Base-by-base conservation (phyloP, 2,888 invertebrate genomes). In the Amiota minor region DNA sequence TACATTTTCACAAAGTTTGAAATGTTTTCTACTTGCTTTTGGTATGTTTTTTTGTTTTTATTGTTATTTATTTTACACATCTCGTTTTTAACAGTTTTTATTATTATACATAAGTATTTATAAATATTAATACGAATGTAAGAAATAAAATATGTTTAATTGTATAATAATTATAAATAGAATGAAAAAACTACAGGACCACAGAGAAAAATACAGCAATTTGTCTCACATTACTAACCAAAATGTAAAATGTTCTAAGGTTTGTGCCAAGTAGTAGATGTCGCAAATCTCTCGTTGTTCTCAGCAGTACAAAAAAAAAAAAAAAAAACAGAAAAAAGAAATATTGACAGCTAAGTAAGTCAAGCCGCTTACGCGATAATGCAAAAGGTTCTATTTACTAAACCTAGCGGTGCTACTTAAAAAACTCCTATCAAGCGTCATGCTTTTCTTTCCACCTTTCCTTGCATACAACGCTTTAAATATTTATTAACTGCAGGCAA, bases 361-460 rank as follows among this genome's bases (percentile, higher is more conserved):
- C 84, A 84, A 85, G 82, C 83, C 74, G 86, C 82, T 82, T 82
- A 85, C 85, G 83, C 84, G 82, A 85, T 84, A 85, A 82, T 84
- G 84, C 81, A 85, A 85, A 82, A 82, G 23, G 35, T 20, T n/a
- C 18, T n/a, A 56, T 14, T 62, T 20, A 35, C 14, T 23, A 35
- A 35, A 11, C 45, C 62, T 20, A 6, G 14, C 35, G 62, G 23
- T 8, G 35, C 45, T 23, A 14, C 14, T 23, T 14, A 35, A 11
- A 10, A 20, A 56, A 18, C 18, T 18, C 18, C 10, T n/a, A 20
- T 20, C 14, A 56, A 20, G 35, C 62, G 8, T 35, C 14, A 23
- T 23, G 12, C 61, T 23, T 61, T 61, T 23, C 12, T 61, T 16
- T 46, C n/a, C 23, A n/a, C 45, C 35, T 23, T 62, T 62, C 35